Percentiles rank a stretch among this genome's conserved stretches.
Conservation (phyloP, 2,113 vertebrate genomes). For the Parotia lawesii region DNA sequence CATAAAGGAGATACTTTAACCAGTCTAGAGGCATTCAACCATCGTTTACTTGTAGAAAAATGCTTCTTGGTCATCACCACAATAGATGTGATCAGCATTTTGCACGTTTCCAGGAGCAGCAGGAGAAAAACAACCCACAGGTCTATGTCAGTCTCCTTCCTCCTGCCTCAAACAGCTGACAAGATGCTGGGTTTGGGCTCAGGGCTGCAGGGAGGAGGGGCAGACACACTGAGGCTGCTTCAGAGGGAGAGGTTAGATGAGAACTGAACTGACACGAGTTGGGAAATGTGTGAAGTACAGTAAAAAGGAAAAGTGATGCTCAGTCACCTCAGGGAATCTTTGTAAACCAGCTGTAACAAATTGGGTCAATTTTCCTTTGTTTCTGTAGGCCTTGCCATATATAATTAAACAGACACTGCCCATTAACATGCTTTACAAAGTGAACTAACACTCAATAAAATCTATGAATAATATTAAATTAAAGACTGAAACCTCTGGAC, state of each 20-base stretch:
- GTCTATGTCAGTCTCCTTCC: neutral
- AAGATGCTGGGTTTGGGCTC: neutral
- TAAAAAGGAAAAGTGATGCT: neutral
- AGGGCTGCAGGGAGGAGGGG: neutral
- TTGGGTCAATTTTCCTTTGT: constrained; percentile 6
- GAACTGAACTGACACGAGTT: neutral
- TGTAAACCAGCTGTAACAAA: neutral
- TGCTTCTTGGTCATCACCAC: neutral
- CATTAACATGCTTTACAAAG: neutral
- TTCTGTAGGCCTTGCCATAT: neutral
- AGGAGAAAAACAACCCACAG: neutral
- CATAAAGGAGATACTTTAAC: neutral
- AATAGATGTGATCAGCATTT: neutral
- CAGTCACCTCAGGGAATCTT: neutral
- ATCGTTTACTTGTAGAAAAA: fast-evolving
- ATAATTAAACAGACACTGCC: neutral
- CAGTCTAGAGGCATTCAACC: neutral
- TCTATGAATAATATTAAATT: constrained; percentile 31
- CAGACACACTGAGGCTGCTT: neutral
- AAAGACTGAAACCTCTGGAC: constrained; percentile 9
- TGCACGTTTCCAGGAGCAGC: neutral
- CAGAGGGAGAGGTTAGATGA: neutral
- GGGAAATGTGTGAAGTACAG: neutral
- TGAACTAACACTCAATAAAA: constrained; percentile 13
- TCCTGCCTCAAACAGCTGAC: neutral